phyloP scores from a whole-genome alignment of 2,113 vertebrate genomes.

The Pterocles gutturalis region DNA sequence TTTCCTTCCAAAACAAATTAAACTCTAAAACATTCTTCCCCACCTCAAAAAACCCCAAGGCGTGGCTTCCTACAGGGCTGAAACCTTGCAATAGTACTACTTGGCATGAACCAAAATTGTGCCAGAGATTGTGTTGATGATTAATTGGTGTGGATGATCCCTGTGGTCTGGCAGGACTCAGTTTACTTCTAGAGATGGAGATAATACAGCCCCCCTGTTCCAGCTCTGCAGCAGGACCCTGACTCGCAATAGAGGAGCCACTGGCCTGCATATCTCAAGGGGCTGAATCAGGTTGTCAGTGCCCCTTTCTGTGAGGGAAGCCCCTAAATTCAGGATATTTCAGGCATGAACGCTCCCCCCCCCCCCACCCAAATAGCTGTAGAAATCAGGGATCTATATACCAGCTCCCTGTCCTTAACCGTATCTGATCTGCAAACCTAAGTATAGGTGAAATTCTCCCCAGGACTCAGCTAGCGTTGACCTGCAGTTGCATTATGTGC shows the following conservation, averaged over 20 bases:
- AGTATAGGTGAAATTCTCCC: background rate
- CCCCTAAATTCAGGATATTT: background rate
- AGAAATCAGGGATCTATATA: background rate
- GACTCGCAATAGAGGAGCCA: background rate
- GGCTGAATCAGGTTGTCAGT: background rate
- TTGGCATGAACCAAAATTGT: background rate
- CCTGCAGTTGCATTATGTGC: background rate
- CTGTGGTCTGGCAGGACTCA: background rate
- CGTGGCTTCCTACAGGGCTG: background rate
- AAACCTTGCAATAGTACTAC: background rate
- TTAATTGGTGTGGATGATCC: background rate
- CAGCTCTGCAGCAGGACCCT: background rate
- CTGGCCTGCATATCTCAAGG: background rate
- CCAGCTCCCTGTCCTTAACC: background rate
- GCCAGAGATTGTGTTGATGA: background rate
- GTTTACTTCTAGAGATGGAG: background rate
- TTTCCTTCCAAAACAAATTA: background rate
- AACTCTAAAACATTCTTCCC: background rate
- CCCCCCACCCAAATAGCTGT: background rate
- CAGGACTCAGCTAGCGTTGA: background rate
- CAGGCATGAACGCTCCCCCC: background rate
- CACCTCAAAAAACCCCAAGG: rapidly evolving
- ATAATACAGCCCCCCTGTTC: background rate
- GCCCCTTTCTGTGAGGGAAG: background rate
- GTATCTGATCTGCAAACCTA: background rate